Conservation (phyloP, 2,888 invertebrate species). For the Amblyjoppa fuscipennis region DNA sequence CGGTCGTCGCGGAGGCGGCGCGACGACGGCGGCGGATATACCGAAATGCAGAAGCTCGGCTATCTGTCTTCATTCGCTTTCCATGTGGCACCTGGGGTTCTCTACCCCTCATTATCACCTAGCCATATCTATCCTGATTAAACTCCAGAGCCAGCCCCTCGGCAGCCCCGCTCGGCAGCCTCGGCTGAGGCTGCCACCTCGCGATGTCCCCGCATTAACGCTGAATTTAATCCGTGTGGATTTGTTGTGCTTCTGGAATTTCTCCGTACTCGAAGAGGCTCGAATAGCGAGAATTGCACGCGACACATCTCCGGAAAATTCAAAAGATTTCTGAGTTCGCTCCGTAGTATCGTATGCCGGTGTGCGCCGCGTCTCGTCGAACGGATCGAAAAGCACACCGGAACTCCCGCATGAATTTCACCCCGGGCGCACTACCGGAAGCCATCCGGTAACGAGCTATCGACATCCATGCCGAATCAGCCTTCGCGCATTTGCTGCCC, state of each 20-base stretch:
- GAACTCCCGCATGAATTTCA: neutral
- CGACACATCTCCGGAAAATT: neutral
- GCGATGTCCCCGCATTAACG: conserved; percentile 5
- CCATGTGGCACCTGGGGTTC: conserved; percentile 66
- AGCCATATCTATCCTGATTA: conserved; percentile 74
- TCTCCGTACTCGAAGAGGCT: neutral
- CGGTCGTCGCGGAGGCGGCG: conserved; percentile 33
- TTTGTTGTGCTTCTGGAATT: neutral
- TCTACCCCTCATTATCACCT: conserved; percentile 72
- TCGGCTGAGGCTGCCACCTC: conserved; percentile 17
- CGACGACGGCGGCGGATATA: conserved; percentile 41
- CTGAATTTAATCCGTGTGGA: neutral
- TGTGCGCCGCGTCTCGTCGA: neutral
- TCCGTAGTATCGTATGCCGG: neutral
- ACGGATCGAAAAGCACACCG: neutral
- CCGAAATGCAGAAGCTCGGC: conserved; percentile 65
- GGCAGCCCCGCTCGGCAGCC: neutral
- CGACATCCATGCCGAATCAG: neutral
- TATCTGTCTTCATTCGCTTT: conserved; percentile 74
- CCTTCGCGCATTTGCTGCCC: neutral
- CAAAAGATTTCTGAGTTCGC: neutral
- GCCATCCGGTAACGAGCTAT: conserved; percentile 1
- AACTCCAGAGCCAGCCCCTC: conserved; percentile 47
- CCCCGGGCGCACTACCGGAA: neutral
- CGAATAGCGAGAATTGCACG: neutral